Conservation (phyloP, 2,113 vertebrate genomes). For the Pipa parva region DNA sequence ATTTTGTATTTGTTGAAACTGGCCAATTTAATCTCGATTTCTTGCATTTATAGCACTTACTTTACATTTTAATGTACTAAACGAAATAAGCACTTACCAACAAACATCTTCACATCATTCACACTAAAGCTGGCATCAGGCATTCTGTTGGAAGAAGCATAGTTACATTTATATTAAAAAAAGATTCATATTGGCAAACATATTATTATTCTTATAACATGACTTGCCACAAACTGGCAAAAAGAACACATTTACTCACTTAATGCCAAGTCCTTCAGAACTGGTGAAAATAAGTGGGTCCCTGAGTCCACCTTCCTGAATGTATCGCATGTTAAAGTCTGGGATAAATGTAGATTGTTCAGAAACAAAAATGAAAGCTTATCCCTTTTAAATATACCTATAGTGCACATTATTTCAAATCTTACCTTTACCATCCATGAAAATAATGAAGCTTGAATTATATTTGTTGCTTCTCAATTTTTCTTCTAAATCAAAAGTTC, state of each 20-base stretch:
- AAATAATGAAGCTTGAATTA: constrained; percentile 79
- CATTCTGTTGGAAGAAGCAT: constrained; percentile 75
- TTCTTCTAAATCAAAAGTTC: constrained; percentile 90
- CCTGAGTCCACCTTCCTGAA: constrained; percentile 89
- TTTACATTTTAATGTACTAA: too few relatives aligned
- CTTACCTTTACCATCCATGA: constrained; percentile 96
- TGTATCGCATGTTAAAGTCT: constrained; percentile 96
- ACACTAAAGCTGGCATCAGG: constrained; percentile 93
- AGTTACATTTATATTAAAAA: too few relatives aligned
- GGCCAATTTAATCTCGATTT: too few relatives aligned
- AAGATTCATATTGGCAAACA: too few relatives aligned
- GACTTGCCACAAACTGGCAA: too few relatives aligned
- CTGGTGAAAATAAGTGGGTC: constrained; percentile 89
- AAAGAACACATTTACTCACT: constrained; percentile 74
- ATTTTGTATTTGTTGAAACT: too few relatives aligned
- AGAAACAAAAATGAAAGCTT: not conserved
- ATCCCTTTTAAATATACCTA: not conserved
- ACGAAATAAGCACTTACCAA: constrained; percentile 85
- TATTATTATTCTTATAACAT: too few relatives aligned
- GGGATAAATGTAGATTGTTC: constrained; percentile 8
- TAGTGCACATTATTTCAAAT: not conserved
- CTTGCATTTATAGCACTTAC: too few relatives aligned
- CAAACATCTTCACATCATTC: constrained; percentile 93
- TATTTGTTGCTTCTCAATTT: constrained; percentile 82
- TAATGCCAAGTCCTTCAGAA: constrained; percentile 86